Base-by-base conservation (phyloP, 2,797 vertebrate genomes). In the Schizothorax lantsangensis region DNA sequence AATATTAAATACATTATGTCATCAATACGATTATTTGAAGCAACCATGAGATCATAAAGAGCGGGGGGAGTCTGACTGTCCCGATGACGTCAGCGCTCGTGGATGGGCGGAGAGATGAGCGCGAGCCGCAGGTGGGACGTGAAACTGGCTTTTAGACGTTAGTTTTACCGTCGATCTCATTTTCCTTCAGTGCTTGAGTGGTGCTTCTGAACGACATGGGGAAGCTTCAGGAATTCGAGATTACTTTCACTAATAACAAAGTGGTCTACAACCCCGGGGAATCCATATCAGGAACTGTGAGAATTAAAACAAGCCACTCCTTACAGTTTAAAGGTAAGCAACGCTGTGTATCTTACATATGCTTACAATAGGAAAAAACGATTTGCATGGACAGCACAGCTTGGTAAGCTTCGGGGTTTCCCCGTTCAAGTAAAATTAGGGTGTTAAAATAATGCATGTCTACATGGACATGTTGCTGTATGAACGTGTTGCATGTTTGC, bases 181-280 rank as follows among this genome's bases (percentile, higher is more conserved):
- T 26, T 49, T 30, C 14, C 17, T 84, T 45, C 45, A 84, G 88
- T 2, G 80, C 72, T 69, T 49, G 83, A 66, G 87, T 64, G 38
- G 72, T 71, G 62, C 40, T 78, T 62, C 73, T 80, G 19, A 73
- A n/a, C 54, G 84, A 73, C 80, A 96, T 96, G 95, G 95, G 95
- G 6, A 96, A 96, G 92, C 95, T 96, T 7, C 95, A 96, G 86
- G 93, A 95, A 93, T 96, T 96, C 91, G 93, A 94, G 21, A 94
- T 96, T 79, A 92, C 94, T 90, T 96, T 96, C 38, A 90, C 91
- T 91, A 95, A 94, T 90, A 96, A 93, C 84, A 96, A 96, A 92
- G 94, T 96, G 91, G 96, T 96, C 26, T 96, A 96, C 92, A 93
- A 95, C 52, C 95, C 95, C 6, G 96, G 95, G 2, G 96, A 96